phyloP scores from a whole-genome alignment of 2,113 vertebrate genomes.

The Chaenocephalus aceratus region DNA sequence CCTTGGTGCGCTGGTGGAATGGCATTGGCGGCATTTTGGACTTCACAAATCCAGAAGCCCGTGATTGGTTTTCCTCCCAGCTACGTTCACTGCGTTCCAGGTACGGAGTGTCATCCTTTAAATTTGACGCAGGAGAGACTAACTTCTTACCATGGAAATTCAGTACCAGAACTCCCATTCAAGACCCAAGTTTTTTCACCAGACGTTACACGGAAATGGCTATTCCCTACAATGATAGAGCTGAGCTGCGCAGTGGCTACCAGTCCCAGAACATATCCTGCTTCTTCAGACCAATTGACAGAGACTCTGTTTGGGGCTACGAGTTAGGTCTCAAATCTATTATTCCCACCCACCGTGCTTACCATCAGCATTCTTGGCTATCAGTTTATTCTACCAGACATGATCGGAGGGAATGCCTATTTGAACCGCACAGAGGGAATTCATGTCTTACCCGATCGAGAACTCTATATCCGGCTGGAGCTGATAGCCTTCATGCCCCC shows the following conservation, averaged over 20 bases:
- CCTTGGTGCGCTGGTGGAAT: conserved; percentile 94
- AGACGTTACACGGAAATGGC: conserved; percentile 95
- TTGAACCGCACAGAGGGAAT: conserved; percentile 81
- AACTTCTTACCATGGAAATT: conserved; percentile 94
- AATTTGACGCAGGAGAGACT: conserved; percentile 94
- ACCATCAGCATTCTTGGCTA: conserved; percentile 96
- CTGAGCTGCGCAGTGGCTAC: conserved; percentile 93
- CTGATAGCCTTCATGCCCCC: conserved; percentile 96
- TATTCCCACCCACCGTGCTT: conserved; percentile 94
- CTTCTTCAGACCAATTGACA: conserved; percentile 93
- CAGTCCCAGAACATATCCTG: conserved; percentile 95
- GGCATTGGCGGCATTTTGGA: conserved; percentile 93
- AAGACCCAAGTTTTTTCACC: conserved; percentile 93
- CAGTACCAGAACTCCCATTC: conserved; percentile 86
- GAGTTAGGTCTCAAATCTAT: conserved; percentile 95
- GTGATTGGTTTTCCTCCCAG: conserved; percentile 92
- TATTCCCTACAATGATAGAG: conserved; percentile 90
- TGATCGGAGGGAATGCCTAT: conserved; percentile 91
- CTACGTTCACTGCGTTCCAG: conserved; percentile 86
- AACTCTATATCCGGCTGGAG: conserved; percentile 97
- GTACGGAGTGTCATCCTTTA: conserved; percentile 91
- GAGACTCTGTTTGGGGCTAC: conserved; percentile 95
- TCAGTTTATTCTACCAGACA: conserved; percentile 91
- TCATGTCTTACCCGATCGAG: conserved; percentile 87
- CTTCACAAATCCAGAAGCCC: conserved; percentile 91